Evolutionary conservation across 2,797 vertebrate genomes (phyloP).

Genomic region (Cheirogaleus major): DNA sequence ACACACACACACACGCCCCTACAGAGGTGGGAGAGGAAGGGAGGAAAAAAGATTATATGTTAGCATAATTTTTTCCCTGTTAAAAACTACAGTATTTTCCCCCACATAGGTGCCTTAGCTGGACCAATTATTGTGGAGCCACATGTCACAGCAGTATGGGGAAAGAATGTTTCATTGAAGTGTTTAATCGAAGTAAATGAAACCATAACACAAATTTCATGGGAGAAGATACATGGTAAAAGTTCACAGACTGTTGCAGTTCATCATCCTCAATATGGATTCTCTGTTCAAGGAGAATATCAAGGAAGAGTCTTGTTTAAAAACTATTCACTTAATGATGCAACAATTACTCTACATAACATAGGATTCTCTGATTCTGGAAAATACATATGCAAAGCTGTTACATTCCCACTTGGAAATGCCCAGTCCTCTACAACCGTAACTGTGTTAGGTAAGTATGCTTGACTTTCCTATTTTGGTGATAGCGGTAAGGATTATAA

Average conservation of each 20-base stretch:
- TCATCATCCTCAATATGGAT: conserved; percentile 94
- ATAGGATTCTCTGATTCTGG: conserved; percentile 94
- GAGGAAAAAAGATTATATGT: background rate
- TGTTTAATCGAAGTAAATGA: conserved; percentile 94
- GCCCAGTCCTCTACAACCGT: conserved; percentile 92
- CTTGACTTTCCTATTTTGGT: conserved; percentile 32
- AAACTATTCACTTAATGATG: conserved; percentile 92
- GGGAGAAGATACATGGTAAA: conserved; percentile 93
- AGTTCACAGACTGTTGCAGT: conserved; percentile 93
- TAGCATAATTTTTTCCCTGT: background rate
- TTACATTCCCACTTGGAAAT: conserved; percentile 97
- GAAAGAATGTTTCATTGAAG: conserved; percentile 94
- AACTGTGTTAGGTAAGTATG: conserved; percentile 93
- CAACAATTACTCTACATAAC: conserved; percentile 92
- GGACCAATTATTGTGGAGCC: conserved; percentile 93
- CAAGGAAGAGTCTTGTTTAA: conserved; percentile 92
- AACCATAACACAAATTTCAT: conserved; percentile 96
- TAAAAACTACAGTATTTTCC: conserved; percentile 15
- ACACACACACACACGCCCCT: background rate
- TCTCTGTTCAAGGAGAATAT: conserved; percentile 91
- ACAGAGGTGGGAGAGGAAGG: background rate
- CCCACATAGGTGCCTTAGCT: conserved; percentile 89
- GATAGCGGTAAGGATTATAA: background rate
- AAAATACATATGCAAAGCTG: conserved; percentile 96
- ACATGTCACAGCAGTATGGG: conserved; percentile 93